phyloP scores from a whole-genome alignment of 64 coral and sea anemone genomes.

The Dendronephthya gigantea region DNA sequence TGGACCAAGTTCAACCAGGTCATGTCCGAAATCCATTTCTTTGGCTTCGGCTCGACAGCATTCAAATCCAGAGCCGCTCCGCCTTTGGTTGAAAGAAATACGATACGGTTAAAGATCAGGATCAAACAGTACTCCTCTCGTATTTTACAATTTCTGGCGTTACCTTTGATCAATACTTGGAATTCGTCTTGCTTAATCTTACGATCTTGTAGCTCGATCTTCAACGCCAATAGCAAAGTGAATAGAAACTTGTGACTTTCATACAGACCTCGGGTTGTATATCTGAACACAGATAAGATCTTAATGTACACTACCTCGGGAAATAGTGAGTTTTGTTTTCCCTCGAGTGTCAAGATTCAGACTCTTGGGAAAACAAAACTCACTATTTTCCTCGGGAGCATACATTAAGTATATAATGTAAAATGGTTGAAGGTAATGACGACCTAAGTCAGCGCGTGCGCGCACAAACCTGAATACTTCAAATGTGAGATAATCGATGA shows the following conservation, averaged over 20 bases:
- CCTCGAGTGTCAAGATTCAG: too few relatives aligned
- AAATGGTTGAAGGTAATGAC: not conserved
- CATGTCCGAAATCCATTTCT: constrained; percentile 98
- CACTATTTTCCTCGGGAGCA: too few relatives aligned
- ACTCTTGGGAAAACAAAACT: not conserved
- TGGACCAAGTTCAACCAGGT: constrained; percentile 94
- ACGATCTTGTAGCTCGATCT: constrained; percentile 81
- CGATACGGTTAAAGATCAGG: too few relatives aligned
- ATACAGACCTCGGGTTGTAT: constrained; percentile 90
- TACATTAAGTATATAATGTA: not conserved
- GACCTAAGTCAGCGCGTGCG: not conserved
- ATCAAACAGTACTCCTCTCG: too few relatives aligned
- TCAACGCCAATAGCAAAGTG: constrained; percentile 68
- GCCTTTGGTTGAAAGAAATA: too few relatives aligned
- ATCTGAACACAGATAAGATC: not conserved
- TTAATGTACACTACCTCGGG: too few relatives aligned
- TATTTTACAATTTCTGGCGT: not conserved
- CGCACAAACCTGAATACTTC: constrained; percentile 58
- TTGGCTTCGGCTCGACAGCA: constrained; percentile 94
- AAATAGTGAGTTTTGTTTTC: too few relatives aligned
- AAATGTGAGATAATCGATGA: constrained; percentile 93
- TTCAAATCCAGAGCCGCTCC: constrained; percentile 92
- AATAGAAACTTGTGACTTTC: constrained; percentile 93
- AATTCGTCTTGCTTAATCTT: constrained; percentile 85
- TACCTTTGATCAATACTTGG: constrained; percentile 94